phyloP scores from a whole-genome alignment of 2,113 vertebrate genomes.

The Crotalus tigris region DNA sequence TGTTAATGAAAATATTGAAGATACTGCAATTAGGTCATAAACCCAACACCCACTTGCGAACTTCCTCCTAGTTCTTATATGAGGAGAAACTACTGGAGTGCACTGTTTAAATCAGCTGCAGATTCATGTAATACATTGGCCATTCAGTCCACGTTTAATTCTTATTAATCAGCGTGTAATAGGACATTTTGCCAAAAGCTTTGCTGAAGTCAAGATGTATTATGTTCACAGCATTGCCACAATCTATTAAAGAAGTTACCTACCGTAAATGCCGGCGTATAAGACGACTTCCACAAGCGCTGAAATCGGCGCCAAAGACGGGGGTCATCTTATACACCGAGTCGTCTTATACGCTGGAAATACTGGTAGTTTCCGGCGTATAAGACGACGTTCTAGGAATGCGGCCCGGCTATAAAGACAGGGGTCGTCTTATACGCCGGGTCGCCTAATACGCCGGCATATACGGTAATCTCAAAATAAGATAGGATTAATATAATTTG shows the following conservation, averaged over 20 bases:
- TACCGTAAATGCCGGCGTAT: not conserved
- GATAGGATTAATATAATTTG: not conserved
- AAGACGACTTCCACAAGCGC: no score
- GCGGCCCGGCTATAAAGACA: no score
- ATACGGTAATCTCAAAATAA: not conserved
- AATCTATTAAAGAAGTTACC: not conserved
- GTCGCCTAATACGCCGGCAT: no score
- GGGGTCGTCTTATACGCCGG: no score
- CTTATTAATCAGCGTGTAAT: not conserved
- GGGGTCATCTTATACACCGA: no score
- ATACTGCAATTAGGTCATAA: not conserved
- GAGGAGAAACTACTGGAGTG: not conserved
- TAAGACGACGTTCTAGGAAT: no score
- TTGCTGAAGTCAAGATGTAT: not conserved
- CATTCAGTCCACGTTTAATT: not conserved
- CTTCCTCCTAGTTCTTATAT: not conserved
- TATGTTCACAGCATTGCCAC: not conserved
- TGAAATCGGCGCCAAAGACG: no score
- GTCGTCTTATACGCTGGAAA: no score
- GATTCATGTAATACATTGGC: not conserved
- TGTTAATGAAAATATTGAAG: not conserved
- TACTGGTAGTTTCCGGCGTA: no score
- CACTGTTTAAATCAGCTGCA: not conserved
- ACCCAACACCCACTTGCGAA: not conserved
- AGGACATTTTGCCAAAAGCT: not conserved